Base-by-base conservation (phyloP, 1,140 invertebrate genomes). In the Penaeus japonicus region DNA sequence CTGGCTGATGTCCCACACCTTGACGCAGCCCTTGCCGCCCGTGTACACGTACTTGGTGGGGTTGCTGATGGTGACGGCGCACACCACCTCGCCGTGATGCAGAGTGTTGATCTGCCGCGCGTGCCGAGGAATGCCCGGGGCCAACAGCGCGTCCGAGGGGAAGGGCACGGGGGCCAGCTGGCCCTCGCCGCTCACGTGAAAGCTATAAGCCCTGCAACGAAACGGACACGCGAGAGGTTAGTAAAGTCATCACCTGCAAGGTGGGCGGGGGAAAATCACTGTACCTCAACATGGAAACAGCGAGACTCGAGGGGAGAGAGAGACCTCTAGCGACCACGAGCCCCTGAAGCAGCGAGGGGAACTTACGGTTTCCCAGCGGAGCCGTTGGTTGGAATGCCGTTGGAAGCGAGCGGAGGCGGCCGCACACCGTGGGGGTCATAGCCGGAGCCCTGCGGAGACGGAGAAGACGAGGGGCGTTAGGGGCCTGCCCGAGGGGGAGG, bases 1-100 rank as follows among this genome's bases (percentile, higher is more conserved):
- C 91, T 97, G 96, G 91, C 96, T 96, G 91, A 98, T 97, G 92
- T 96, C 92, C 92, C 92, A 95, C 0, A 99, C 96, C 94, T 99
- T 99, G 75, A 99, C 98, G 93, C 98, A 99, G 75, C 98, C 98
- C 93, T 99, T 99, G 83, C 98, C 98, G n/a, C 98, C 98, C 20
- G 98, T 99, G 93, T 99, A 99, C 10, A 99, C 97, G 93, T 98
- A 97, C 92, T 97, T 96, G 85, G 97, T 97, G 59, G 97, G 96
- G 93, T 96, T 97, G 82, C 94, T 93, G 94, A 99, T 94, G 94
- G 97, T 93, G 93, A 99, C 93, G 94, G 98, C 92, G 95, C 98
- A 95, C 93, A 99, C 93, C 20, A 97, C 98, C 93, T 99, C 98
- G 17, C 98, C 98, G 92, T 99, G 98, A 89, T 95, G 96, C 90